Evolutionary conservation across 2,797 vertebrate genomes (phyloP).

Genomic region (Sebastes trivittatus): DNA sequence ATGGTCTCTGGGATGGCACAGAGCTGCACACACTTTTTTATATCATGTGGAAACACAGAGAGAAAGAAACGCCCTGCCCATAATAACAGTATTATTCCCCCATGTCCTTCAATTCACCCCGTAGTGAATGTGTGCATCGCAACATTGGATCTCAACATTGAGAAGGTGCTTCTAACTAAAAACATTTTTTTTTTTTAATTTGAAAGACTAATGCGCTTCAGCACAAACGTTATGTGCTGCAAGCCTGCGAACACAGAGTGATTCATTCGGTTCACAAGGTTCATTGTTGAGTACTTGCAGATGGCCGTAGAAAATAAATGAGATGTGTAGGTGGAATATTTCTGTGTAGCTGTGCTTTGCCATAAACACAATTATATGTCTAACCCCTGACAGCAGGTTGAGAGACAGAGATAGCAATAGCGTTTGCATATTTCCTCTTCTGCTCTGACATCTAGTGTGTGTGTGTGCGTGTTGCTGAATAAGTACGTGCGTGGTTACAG

Average conservation of each 20-base stretch:
- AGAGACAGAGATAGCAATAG: constrained; percentile 66
- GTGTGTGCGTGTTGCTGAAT: background rate
- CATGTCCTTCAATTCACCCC: constrained; percentile 16
- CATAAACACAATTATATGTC: constrained; percentile 76
- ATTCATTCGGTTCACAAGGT: constrained; percentile 75
- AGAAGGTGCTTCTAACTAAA: constrained; percentile 44
- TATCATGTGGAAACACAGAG: background rate
- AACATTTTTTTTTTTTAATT: constrained; percentile 58
- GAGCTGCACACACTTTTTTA: background rate
- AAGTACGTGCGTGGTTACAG: constrained; percentile 7
- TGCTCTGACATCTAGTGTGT: constrained; percentile 20
- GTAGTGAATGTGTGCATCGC: background rate
- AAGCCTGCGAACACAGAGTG: constrained; percentile 53
- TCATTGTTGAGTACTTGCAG: constrained; percentile 73
- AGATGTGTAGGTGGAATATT: constrained; percentile 81
- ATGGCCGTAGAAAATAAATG: constrained; percentile 77
- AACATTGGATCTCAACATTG: constrained; percentile 1
- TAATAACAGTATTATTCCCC: background rate
- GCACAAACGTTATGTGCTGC: constrained; percentile 50
- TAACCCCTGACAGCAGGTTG: constrained; percentile 73
- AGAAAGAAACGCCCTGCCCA: background rate
- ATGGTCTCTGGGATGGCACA: constrained; percentile 1
- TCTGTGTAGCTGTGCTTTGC: constrained; percentile 60
- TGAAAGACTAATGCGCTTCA: constrained; percentile 56
- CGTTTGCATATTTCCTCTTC: constrained; percentile 62